These are phyloP conservation scores for Poecilia wingei DNA, from an alignment of 2,797 vertebrate species.

Conservation along the genomic window DNA sequence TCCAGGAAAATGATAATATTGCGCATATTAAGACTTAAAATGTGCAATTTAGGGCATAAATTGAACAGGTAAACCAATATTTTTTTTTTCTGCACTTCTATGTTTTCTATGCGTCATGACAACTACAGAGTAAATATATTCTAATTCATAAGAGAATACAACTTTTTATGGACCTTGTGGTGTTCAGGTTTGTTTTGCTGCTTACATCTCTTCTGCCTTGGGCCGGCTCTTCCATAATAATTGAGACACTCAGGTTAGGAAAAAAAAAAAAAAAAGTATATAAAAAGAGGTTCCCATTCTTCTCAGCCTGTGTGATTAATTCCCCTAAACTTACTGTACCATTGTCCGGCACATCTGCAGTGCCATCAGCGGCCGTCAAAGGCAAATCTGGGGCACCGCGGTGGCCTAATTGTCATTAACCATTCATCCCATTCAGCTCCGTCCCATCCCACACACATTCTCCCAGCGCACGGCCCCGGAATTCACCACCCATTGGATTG, in stretches of 20 bases:
- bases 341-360: constrained; percentile 71
- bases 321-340: constrained; percentile 40
- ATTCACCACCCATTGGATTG: constrained; percentile 63
- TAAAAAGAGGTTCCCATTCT: neutral
- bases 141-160: neutral
- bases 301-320: neutral
- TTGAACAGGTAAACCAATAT: neutral
- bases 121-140: neutral
- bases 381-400: constrained; percentile 67
- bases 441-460: constrained; percentile 73
- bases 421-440: constrained; percentile 74
- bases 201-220: neutral
- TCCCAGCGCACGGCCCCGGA: constrained; percentile 61
- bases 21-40: neutral
- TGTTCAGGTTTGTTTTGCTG: neutral
- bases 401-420: constrained; percentile 73
- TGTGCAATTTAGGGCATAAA: neutral
- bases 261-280: neutral
- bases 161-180: neutral
- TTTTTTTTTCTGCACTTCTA: neutral
- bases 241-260: neutral
- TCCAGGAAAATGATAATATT: too few relatives aligned
- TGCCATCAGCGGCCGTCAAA: constrained; percentile 47
- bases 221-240: neutral
- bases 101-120: neutral